These are phyloP conservation scores for Odontophorus gujanensis DNA, from an alignment of 2,113 vertebrate genomes.

Conservation along the genomic window DNA sequence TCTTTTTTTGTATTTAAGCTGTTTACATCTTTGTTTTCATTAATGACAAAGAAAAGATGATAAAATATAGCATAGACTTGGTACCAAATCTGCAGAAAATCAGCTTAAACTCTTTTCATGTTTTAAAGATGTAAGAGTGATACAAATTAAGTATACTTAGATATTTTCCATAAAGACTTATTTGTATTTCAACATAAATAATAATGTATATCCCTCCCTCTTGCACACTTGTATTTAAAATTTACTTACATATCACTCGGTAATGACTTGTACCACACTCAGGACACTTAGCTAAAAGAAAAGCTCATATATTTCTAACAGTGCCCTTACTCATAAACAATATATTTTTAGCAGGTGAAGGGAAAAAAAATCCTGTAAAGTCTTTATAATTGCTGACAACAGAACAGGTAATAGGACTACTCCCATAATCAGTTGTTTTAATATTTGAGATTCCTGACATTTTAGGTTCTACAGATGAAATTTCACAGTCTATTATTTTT, in stretches of 20 bases:
- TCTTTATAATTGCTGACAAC: neutral
- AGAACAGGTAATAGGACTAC: neutral
- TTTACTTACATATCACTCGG: rapidly evolving
- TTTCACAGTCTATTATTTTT: constrained; percentile 51
- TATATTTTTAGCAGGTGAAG: neutral
- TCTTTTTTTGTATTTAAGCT: neutral
- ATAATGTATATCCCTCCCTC: neutral
- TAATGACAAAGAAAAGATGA: neutral
- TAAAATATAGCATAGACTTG: neutral
- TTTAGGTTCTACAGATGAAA: constrained; percentile 41
- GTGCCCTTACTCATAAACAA: neutral
- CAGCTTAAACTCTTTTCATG: neutral
- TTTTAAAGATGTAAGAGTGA: neutral
- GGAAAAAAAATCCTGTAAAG: neutral
- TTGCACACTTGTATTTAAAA: neutral
- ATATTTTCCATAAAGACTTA: neutral
- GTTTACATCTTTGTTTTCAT: neutral
- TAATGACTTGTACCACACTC: neutral
- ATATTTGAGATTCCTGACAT: constrained; percentile 39
- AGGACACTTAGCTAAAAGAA: neutral
- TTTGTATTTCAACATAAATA: neutral
- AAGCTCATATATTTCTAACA: neutral
- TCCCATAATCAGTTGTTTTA: neutral
- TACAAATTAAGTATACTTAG: neutral
- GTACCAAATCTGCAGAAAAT: neutral